A percentile compares a stretch with the other conserved stretches of the same genome.
Conservation (phyloP, 2,797 vertebrate species). For the Manis pentadactyla region DNA sequence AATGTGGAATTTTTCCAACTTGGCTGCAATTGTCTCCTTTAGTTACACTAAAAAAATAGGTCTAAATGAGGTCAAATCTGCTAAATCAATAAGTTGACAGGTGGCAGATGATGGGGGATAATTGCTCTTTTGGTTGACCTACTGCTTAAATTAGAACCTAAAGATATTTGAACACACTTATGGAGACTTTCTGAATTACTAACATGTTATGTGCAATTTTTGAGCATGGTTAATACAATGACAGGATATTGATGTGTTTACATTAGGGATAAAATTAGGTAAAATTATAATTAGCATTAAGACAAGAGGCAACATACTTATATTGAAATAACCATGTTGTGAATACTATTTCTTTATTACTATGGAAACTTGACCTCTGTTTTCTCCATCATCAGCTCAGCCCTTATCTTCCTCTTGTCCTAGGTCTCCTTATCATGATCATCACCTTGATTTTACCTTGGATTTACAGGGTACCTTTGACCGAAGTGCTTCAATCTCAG, state of each 20-base stretch:
- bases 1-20: constrained; percentile 23
- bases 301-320: constrained; percentile 84
- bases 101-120: background rate
- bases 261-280: constrained; percentile 71
- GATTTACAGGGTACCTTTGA: background rate
- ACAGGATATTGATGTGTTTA: constrained; percentile 82
- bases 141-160: constrained; percentile 72
- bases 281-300: constrained; percentile 42
- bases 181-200: constrained; percentile 81
- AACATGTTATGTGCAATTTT: constrained; percentile 76
- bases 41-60: constrained; percentile 28
- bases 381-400: background rate
- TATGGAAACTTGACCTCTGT: constrained; percentile 66
- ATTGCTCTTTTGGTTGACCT: constrained; percentile 63
- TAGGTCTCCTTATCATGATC: background rate
- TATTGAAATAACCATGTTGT: constrained; percentile 79
- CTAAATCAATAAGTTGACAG: constrained; percentile 62
- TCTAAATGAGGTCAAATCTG: constrained; percentile 62
- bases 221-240: constrained; percentile 86
- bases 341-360: constrained; percentile 75
- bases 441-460: background rate
- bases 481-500: background rate
- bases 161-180: constrained; percentile 76
- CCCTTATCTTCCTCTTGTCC: background rate
- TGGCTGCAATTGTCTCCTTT: constrained; percentile 9